phyloP scores from a whole-genome alignment of 2,797 vertebrate species.

The Bovichtus variegatus region DNA sequence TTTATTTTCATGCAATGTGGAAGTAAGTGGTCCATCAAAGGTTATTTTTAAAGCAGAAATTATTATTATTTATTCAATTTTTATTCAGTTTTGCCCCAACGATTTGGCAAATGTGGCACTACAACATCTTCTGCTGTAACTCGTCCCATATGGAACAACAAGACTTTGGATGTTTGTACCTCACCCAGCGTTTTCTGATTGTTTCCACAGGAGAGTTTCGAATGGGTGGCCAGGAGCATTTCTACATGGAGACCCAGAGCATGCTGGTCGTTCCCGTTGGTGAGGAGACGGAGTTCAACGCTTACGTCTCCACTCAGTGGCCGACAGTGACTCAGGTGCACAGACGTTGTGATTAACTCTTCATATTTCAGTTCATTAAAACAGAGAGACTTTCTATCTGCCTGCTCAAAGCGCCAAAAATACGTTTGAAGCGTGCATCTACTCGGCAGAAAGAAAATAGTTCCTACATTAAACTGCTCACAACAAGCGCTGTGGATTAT shows the following conservation, averaged over 20 bases:
- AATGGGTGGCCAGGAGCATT: slow-evolving; percentile 87
- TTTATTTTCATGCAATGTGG: background rate
- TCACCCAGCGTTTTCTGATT: background rate
- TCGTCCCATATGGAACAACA: background rate
- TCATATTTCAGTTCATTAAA: too few species aligned
- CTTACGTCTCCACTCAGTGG: slow-evolving; percentile 82
- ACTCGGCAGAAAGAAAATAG: too few species aligned
- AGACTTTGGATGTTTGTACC: background rate
- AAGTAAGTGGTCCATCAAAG: background rate
- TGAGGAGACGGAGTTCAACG: slow-evolving; percentile 84
- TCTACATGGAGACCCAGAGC: slow-evolving; percentile 89
- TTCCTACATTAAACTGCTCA: too few species aligned
- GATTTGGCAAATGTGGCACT: background rate
- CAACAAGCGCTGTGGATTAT: too few species aligned
- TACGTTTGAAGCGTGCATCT: too few species aligned
- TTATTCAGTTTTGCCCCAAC: background rate
- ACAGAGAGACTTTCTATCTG: too few species aligned
- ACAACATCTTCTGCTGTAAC: background rate
- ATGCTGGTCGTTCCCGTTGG: slow-evolving; percentile 84
- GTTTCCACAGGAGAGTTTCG: slow-evolving; percentile 76
- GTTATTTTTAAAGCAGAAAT: background rate
- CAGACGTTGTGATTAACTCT: too few species aligned
- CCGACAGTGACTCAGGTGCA: slow-evolving; percentile 79
- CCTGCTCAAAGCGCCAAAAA: too few species aligned
- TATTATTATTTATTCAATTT: background rate